Evolutionary conservation across 2,888 invertebrate genomes (phyloP).

Genomic region (Carpatolechia fugitivella): DNA sequence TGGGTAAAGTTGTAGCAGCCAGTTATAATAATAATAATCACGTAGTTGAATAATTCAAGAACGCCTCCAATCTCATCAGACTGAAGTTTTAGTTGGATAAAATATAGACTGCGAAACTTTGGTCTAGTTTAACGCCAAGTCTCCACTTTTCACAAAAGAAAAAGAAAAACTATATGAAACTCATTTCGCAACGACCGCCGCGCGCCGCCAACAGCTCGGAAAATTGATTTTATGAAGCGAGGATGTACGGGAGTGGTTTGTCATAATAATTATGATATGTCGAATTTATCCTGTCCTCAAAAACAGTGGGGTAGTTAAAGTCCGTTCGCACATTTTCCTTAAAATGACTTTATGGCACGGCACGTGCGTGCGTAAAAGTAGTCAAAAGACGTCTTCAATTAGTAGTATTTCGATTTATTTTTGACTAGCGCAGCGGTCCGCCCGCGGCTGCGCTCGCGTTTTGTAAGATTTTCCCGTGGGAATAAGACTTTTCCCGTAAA

Average conservation of each 20-base stretch:
- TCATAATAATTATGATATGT: background rate
- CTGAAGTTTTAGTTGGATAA: background rate
- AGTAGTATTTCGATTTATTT: too few relatives aligned
- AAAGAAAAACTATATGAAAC: conserved; percentile 10
- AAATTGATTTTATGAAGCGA: conserved; percentile 16
- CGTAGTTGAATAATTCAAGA: conserved; percentile 5
- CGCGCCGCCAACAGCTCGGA: conserved; percentile 6
- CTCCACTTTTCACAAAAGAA: background rate
- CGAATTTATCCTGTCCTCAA: background rate
- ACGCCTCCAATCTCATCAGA: conserved; percentile 1
- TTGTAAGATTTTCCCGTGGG: too few relatives aligned
- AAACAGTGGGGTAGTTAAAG: too few relatives aligned
- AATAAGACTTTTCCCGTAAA: too few relatives aligned
- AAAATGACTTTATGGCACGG: too few relatives aligned
- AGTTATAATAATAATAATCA: background rate
- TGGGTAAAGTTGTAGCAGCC: background rate
- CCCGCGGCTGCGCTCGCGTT: too few relatives aligned
- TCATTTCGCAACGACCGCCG: conserved; percentile 3
- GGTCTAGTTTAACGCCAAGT: background rate
- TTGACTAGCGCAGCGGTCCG: too few relatives aligned
- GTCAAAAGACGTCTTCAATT: too few relatives aligned
- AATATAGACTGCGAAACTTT: conserved; percentile 1
- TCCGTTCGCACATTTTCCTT: too few relatives aligned
- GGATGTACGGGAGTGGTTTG: background rate
- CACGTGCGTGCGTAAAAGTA: too few relatives aligned